Evolutionary conservation across 1,140 invertebrate genomes (phyloP), one percentile per base, ranked within the genome.

Genomic region (Pararge aegeria): DNA sequence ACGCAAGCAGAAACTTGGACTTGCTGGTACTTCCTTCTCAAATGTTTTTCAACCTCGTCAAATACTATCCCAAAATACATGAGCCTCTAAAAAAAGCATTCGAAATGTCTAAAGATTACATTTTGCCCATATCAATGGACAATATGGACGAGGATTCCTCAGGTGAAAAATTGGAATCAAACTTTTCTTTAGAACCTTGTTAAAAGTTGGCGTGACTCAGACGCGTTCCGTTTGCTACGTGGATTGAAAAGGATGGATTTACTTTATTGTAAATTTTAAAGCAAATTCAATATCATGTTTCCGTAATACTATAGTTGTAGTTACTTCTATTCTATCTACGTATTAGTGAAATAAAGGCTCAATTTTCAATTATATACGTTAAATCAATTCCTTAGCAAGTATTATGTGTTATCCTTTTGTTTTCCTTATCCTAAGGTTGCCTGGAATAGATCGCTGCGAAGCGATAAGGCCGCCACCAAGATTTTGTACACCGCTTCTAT

Each of bases 21-120:
- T 66, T 89, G 37, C 59, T 88, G 1, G 83, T 83, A 0, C 77
- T 90, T 44, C 74, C 83, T 0, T 82, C 83, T 18, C 80, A 80
- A 58, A 86, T 78, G 3, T 89, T 89, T 51, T 86, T 88, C 66
- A 87, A 78, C 53, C 61, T 89, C 24, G 68, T 89, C 7, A 89
- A 86, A 63, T 87, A 80, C 49, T 90, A 90, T 55, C 85, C 85
- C 0, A 89, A 87, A 59, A 75, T 89, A 20, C 77, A 84, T 49
- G 81, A 75, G 19, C 83, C 83, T 12, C 64, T 89, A n/a, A 70
- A 73, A 34, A 87, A 80, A 51, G 84, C 84, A 0, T 87, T 89
- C 49, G 65, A 83, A 68, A 59, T 73, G 7, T 89, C 86, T 5
- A 78, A 75, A 64, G 78, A 89, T 65, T 89, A 89, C 27, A 89